phyloP scores from a whole-genome alignment of 2,888 invertebrate genomes.

The Branchipolynoe longqiensis region DNA sequence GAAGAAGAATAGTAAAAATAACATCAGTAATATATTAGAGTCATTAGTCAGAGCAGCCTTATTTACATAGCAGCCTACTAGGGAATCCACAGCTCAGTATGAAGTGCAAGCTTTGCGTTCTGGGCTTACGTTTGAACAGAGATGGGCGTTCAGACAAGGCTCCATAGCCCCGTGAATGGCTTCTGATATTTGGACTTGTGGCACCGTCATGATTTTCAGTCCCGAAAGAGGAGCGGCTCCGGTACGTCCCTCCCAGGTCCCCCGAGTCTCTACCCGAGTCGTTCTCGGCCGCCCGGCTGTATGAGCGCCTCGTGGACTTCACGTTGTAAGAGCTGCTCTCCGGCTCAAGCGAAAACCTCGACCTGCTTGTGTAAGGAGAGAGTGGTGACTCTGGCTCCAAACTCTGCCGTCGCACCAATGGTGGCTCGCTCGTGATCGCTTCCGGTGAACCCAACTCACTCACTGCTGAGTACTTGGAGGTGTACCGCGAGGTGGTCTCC shows the following conservation, averaged over 20 bases:
- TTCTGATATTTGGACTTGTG: not conserved
- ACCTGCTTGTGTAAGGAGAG: not conserved
- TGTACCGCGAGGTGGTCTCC: not conserved
- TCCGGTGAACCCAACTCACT: not conserved
- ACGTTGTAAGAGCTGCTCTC: conserved; percentile 11
- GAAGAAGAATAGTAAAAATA: no score
- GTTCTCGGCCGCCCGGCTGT: not conserved
- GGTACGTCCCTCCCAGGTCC: not conserved
- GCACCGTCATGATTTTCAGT: conserved; percentile 6
- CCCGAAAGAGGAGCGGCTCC: conserved; percentile 36
- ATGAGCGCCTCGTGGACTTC: conserved; percentile 12
- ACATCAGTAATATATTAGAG: no score
- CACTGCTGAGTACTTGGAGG: not conserved
- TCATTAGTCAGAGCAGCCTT: no score
- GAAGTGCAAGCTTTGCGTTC: conserved; percentile 33
- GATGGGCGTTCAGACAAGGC: conserved; percentile 32
- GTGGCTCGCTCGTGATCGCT: not conserved
- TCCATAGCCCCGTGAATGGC: conserved; percentile 26
- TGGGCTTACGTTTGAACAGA: conserved; percentile 48
- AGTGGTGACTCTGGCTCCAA: conserved; percentile 20
- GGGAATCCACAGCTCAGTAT: conserved; percentile 39
- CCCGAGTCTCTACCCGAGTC: not conserved
- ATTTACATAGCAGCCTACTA: no score
- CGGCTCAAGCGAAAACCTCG: not conserved
- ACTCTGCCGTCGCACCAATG: not conserved